phyloP scores from a whole-genome alignment of 1,140 invertebrate species.

The Pectinophora gossypiella region DNA sequence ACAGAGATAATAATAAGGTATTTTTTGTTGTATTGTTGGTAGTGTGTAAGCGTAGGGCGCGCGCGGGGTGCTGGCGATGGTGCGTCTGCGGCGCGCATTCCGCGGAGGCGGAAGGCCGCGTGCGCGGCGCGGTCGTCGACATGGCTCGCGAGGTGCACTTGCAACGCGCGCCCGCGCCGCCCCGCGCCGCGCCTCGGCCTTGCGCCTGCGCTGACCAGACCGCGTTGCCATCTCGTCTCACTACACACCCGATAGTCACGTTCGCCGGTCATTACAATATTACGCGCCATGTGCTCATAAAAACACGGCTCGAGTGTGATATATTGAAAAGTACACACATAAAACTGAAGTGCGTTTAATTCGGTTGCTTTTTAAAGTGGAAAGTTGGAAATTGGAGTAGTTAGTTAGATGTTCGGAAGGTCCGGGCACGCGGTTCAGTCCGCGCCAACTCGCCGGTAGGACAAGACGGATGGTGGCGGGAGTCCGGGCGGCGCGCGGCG shows the following conservation, averaged over 20 bases:
- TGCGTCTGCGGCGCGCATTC: neutral
- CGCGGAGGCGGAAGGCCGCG: slow-evolving; percentile 16
- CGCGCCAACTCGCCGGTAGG: slow-evolving; percentile 49
- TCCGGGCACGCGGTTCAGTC: slow-evolving; percentile 30
- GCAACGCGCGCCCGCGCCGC: slow-evolving; percentile 17
- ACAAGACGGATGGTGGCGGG: slow-evolving; percentile 36
- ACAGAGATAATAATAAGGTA: neutral
- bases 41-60: too few relatives aligned
- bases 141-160: slow-evolving; percentile 33
- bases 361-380: too few relatives aligned
- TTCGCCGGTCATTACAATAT: too few relatives aligned
- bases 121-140: slow-evolving; percentile 40
- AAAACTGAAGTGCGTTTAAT: too few relatives aligned
- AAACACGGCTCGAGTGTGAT: too few relatives aligned
- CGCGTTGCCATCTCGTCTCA: slow-evolving; percentile 13
- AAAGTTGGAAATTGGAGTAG: too few relatives aligned
- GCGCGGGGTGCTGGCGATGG: too few relatives aligned
- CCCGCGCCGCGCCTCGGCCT: neutral
- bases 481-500: slow-evolving; percentile 18
- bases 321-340: too few relatives aligned
- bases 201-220: slow-evolving; percentile 26
- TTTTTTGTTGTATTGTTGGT: too few relatives aligned
- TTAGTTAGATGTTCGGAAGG: too few relatives aligned
- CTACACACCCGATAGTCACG: too few relatives aligned
- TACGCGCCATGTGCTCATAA: too few relatives aligned